Percentiles rank a stretch among this genome's conserved stretches.
Evolutionary conservation across 2,797 vertebrate species (phyloP).

Genomic region (Enteromius mattozi): DNA sequence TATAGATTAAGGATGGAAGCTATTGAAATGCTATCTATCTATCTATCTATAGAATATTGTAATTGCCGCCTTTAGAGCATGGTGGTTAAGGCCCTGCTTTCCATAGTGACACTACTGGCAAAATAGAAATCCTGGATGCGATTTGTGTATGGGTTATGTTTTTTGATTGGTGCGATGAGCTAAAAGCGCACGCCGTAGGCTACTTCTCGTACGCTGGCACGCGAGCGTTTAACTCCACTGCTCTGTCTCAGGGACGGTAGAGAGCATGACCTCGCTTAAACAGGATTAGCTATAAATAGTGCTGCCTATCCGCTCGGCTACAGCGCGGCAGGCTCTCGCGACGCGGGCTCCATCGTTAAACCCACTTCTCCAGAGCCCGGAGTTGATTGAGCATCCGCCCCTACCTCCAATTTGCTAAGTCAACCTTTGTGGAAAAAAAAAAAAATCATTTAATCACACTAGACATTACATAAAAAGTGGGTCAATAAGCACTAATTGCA

Average conservation of each 20-base stretch:
- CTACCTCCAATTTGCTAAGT: not conserved
- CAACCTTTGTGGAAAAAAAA: not conserved
- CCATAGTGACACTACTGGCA: not conserved
- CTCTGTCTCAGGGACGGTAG: constrained; percentile 71
- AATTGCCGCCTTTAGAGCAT: not conserved
- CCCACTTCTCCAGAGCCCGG: constrained; percentile 18
- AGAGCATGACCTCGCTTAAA: constrained; percentile 81
- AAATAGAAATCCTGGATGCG: constrained; percentile 2
- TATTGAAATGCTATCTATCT: too few relatives aligned
- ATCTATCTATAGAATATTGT: not conserved
- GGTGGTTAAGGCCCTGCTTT: not conserved
- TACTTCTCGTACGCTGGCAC: constrained; percentile 45
- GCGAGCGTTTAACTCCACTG: constrained; percentile 65
- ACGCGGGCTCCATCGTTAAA: constrained; percentile 32
- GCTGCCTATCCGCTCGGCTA: constrained; percentile 71
- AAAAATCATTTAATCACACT: not conserved
- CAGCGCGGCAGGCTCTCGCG: constrained; percentile 11
- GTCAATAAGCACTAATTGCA: not conserved
- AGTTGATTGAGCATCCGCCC: constrained; percentile 32
- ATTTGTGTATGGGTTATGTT: not conserved
- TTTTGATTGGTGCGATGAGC: constrained; percentile 3
- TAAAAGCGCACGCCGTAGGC: constrained; percentile 18
- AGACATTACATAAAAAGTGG: not conserved
- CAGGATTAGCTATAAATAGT: constrained; percentile 85
- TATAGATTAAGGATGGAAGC: not conserved